Conservation (phyloP, 2,113 vertebrate species). For the Illadopsis cleaveri region DNA sequence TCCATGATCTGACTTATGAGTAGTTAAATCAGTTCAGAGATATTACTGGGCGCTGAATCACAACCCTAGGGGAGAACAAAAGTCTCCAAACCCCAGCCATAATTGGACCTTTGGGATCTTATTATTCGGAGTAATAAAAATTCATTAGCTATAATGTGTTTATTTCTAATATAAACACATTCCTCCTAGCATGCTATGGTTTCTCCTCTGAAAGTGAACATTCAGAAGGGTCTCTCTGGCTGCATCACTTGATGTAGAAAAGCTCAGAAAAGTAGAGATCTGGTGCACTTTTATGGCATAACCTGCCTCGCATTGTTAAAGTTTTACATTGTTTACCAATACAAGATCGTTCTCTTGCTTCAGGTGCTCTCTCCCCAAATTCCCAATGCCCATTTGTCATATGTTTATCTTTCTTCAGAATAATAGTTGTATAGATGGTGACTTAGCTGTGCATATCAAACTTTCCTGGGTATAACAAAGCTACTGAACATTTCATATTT, state of each 20-base stretch:
- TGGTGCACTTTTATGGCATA: background rate
- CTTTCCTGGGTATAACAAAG: background rate
- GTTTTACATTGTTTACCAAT: background rate
- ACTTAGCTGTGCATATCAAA: background rate
- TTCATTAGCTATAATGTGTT: background rate
- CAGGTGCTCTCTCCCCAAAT: background rate
- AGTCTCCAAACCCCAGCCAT: background rate
- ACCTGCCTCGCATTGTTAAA: rapidly evolving
- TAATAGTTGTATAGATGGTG: background rate
- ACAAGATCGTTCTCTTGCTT: background rate
- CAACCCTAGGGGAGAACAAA: background rate
- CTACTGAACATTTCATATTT: background rate
- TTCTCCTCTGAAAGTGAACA: background rate
- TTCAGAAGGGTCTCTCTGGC: background rate
- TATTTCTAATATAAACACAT: background rate
- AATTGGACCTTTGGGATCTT: background rate
- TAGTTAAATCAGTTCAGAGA: background rate
- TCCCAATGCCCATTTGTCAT: background rate
- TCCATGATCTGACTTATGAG: background rate
- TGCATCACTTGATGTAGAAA: background rate
- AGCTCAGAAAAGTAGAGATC: background rate
- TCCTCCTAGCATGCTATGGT: background rate
- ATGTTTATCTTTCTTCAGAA: background rate
- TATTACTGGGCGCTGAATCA: background rate
- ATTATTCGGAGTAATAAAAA: background rate